Base-by-base conservation (phyloP, 2,113 vertebrate genomes). In the Macrotus californicus region DNA sequence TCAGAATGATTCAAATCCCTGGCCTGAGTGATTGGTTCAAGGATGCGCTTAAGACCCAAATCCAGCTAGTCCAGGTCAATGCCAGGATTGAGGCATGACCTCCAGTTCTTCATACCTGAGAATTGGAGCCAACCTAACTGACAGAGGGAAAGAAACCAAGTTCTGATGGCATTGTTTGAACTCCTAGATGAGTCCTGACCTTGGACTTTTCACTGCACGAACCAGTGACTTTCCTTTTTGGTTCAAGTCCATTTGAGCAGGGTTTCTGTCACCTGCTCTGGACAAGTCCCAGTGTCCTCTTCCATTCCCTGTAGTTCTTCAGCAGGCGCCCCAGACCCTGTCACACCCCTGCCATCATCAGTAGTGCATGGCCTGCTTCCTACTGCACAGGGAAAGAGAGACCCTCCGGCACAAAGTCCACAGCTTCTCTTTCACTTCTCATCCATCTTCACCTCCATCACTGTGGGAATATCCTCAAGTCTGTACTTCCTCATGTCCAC, bases 1-100 rank as follows among this genome's bases (percentile, higher is more conserved):
- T 88, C 26, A 83, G 52, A 94, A 31, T n/a, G n/a, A 83, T 41
- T 31, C 22, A 87, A 87, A 16, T 70, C 18, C 48, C 41, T 39
- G 50, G 31, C 9, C 36, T 41, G 2, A 8, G 56, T 34, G 76
- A 67, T 36, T 67, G 36, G 50, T 48, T 56, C 12, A 36, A 52
- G 34, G 29, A 34, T 69, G 34, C 26, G 36, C 21, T 88, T 61
- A 41, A 64, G 41, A 61, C 26, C 46, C 48, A 34, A 43, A 18
- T 10, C 3, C 56, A 59, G 12, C 24, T 61, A 12, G 22, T 31
- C 21, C 48, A 36, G 12, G 48, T 67, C 70, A 69, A 16, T 5
- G 26, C 54, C 19, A 39, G 39, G 12, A n/a, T 15, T 52, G 15
- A 21, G 26, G 24, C 22, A 12, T 11, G 46, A 56, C n/a, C 26